These are phyloP conservation scores for Gymnogyps californianus DNA, from an alignment of 2,113 vertebrate genomes.

Conservation along the genomic window DNA sequence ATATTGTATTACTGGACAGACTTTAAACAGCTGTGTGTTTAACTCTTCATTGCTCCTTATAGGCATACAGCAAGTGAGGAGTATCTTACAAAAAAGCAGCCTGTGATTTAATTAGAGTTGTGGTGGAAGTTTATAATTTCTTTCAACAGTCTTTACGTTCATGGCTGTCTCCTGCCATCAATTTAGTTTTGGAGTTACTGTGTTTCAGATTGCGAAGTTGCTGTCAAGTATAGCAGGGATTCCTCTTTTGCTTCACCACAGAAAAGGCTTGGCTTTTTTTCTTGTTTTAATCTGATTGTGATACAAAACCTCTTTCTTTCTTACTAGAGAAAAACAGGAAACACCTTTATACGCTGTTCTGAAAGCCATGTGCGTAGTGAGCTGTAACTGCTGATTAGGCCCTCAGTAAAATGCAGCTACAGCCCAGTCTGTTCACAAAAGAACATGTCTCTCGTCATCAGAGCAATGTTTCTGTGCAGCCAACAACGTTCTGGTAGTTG, in stretches of 20 bases:
- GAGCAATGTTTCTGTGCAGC: background rate
- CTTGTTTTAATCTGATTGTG: slow-evolving; percentile 54
- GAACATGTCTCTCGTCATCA: background rate
- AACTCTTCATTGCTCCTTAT: background rate
- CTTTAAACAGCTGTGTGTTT: background rate
- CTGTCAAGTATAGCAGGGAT: slow-evolving; percentile 11
- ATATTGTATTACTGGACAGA: background rate
- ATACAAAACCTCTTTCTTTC: slow-evolving; percentile 56
- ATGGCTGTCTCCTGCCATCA: background rate
- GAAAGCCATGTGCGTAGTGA: background rate
- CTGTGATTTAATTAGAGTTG: background rate
- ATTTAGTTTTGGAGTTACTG: background rate
- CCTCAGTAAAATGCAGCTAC: background rate
- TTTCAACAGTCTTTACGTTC: background rate
- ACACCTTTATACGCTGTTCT: slow-evolving; percentile 65
- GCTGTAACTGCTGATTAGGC: slow-evolving; percentile 44
- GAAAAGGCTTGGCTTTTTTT: slow-evolving; percentile 31
- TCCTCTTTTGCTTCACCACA: slow-evolving; percentile 51
- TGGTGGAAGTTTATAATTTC: background rate
- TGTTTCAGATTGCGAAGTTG: background rate
- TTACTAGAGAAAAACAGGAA: slow-evolving; percentile 76
- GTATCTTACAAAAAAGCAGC: background rate
- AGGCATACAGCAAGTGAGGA: background rate
- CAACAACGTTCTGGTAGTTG: background rate
- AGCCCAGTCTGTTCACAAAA: background rate